These are phyloP conservation scores for Aleiodes sp. DNA, from an alignment of 1,140 invertebrate genomes.

Conservation along the genomic window DNA sequence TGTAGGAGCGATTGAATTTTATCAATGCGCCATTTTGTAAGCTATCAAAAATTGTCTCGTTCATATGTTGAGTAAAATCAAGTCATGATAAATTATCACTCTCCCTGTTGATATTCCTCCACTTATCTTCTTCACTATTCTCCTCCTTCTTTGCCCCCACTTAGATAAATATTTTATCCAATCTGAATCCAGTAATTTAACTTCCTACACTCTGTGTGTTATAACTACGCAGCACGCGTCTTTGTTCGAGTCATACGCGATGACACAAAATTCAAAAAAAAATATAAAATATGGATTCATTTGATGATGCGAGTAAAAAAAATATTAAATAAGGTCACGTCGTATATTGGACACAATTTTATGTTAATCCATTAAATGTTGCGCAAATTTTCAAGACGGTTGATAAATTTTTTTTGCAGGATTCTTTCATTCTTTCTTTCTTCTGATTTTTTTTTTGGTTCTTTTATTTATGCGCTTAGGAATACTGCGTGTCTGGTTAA, in stretches of 20 bases:
- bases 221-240: background rate
- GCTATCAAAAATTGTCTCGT: background rate
- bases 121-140: background rate
- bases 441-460: background rate
- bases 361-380: background rate
- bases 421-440: background rate
- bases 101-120: background rate
- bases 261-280: background rate
- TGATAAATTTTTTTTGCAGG: background rate
- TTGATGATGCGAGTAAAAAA: too few species aligned
- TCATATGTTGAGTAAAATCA: background rate
- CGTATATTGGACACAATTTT: background rate
- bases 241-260: conserved; percentile 20
- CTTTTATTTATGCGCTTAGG: background rate
- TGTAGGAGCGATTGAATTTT: background rate
- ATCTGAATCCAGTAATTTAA: background rate
- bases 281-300: background rate
- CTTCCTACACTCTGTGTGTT: background rate
- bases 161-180: background rate
- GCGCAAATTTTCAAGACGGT: background rate
- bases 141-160: background rate
- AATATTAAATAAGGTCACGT: conserved; percentile 19
- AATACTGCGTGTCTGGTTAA: background rate
- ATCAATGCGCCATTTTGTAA: background rate
- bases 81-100: too few species aligned